A percentile compares a stretch with the other conserved stretches of the same genome.
Evolutionary conservation across 2,888 invertebrate species (phyloP).

Genomic region (Ornithoptera priamus): DNA sequence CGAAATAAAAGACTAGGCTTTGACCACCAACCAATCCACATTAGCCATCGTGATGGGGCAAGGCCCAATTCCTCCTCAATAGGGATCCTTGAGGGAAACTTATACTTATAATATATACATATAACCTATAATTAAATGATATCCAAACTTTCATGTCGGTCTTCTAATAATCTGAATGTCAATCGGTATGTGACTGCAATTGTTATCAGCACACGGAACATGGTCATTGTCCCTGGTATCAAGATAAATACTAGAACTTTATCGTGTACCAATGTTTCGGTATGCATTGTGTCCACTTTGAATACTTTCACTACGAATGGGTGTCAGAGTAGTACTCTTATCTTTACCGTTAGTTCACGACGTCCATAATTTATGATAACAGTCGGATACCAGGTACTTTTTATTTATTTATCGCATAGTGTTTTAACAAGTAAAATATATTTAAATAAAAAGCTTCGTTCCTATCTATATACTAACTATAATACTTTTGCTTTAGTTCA

Average conservation of each 20-base stretch:
- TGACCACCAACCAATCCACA: too few species aligned
- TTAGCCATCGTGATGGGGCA: too few species aligned
- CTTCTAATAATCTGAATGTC: background rate
- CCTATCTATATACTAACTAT: background rate
- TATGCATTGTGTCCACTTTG: conserved; percentile 16
- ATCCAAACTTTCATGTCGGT: background rate
- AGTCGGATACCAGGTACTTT: conserved; percentile 7
- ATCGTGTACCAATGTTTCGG: conserved; percentile 10
- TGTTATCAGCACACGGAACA: background rate
- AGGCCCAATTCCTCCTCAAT: too few species aligned
- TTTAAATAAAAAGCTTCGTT: background rate
- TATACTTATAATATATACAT: too few species aligned
- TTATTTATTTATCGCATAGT: background rate
- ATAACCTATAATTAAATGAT: background rate
- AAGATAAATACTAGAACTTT: background rate
- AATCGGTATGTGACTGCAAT: background rate
- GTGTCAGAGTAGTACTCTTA: conserved; percentile 28
- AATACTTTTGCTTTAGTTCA: too few species aligned
- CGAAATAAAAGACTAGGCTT: too few species aligned
- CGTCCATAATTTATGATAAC: conserved; percentile 13
- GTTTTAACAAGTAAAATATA: background rate
- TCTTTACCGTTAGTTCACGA: conserved; percentile 23
- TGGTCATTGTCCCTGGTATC: background rate
- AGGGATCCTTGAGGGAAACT: too few species aligned
- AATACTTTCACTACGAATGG: conserved; percentile 32